Base-by-base conservation (phyloP, 2,888 invertebrate genomes). In the Congeria kusceri region DNA sequence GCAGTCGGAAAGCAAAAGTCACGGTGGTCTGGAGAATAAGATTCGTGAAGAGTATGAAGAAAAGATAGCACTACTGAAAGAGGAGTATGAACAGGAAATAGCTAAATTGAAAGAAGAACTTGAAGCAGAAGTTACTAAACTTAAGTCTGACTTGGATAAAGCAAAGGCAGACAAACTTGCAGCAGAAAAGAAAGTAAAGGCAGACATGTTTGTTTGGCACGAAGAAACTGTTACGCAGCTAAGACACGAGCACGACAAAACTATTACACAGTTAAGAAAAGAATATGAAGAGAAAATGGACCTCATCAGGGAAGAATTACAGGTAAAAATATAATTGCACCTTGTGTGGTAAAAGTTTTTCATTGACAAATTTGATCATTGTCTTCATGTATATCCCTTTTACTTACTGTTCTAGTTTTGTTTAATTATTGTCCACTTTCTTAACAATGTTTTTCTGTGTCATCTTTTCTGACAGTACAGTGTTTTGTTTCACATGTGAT, bases 241-340 rank as follows among this genome's bases (percentile, higher is more conserved):
- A 44, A 80, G 78, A 70, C 62, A 73, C 13, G 78, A 84, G 49
- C 83, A 82, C 76, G 82, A 82, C 44, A 75, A 64, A 13, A 72
- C 66, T 44, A 72, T 77, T 25, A 59, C 79, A 20, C 77, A 83
- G 65, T 61, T 87, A 23, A 79, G 74, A 47, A 71, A 70, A 56
- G 84, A 87, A 63, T 86, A 82, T 84, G 87, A 85, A 59, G 84
- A 87, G 58, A 87, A 87, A 63, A 87, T 87, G 87, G 86, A 87
- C 4, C 72, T 87, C 2, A 49, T 79, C 23, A 63, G 72, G 46
- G 84, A 86, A 20, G 87, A 87, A 53, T 32, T 87, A 46, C 77
- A 81, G 39, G 39, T 39, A 39, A 11, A 39, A n/a, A n/a, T n/a
- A n/a, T n/a, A n/a, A n/a, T n/a, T n/a, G n/a, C n/a, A n/a, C 15